These are phyloP conservation scores for Cheiracanthium punctorium DNA, from an alignment of 2,888 invertebrate genomes.

Conservation along the genomic window DNA sequence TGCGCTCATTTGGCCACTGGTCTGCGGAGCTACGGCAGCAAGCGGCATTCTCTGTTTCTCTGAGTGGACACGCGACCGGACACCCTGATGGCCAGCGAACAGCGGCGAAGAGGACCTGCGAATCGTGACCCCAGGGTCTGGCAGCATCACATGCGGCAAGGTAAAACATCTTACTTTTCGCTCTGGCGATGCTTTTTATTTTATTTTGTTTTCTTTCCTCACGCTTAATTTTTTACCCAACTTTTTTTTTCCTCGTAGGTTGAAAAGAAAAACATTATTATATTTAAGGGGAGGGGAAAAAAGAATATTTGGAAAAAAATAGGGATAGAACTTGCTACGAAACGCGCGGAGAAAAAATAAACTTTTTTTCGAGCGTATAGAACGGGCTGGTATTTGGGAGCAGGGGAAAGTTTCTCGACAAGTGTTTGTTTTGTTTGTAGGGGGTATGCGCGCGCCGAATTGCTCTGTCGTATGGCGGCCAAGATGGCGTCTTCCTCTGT, in stretches of 20 bases:
- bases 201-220: background rate
- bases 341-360: no score
- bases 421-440: constrained; percentile 13
- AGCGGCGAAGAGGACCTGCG: constrained; percentile 46
- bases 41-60: constrained; percentile 50
- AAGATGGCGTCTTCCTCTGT: constrained; percentile 54
- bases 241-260: no score
- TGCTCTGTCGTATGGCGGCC: constrained; percentile 32
- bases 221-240: background rate
- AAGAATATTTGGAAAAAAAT: no score
- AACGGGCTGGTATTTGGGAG: no score
- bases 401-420: constrained; percentile 1
- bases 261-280: no score
- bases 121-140: constrained; percentile 59
- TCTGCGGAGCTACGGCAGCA: constrained; percentile 44
- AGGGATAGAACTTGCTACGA: no score
- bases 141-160: constrained; percentile 66
- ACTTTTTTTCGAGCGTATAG: no score
- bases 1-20: constrained; percentile 64
- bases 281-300: no score
- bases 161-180: no score
- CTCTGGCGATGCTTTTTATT: background rate
- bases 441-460: constrained; percentile 30
- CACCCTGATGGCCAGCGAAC: constrained; percentile 59
- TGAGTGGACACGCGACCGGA: constrained; percentile 41